These are phyloP conservation scores for Ceramica pisi DNA, from an alignment of 2,888 invertebrate species.

Conservation along the genomic window DNA sequence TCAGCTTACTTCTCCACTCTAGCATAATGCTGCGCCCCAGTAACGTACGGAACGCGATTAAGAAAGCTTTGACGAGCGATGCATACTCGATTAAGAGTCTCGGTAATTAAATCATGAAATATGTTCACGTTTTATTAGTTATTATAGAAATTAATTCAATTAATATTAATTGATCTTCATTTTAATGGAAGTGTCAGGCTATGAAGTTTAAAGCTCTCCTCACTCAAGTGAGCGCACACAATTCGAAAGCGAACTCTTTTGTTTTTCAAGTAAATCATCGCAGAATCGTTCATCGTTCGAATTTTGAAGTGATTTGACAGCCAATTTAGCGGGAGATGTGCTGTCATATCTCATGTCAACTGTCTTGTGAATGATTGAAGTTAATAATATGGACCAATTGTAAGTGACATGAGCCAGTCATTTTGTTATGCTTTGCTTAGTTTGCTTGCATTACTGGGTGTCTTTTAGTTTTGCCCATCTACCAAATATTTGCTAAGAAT, in stretches of 20 bases:
- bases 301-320: conserved; percentile 2
- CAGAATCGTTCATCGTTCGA: conserved; percentile 2
- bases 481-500: no score
- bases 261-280: not conserved
- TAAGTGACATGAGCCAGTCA: not conserved
- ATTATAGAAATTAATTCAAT: conserved; percentile 24
- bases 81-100: conserved; percentile 69
- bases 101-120: conserved; percentile 56
- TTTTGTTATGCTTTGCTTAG: no score
- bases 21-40: conserved; percentile 45
- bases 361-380: not conserved
- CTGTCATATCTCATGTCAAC: not conserved
- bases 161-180: not conserved
- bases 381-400: not conserved
- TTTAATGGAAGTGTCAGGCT: conserved; percentile 17
- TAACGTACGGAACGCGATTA: conserved; percentile 72
- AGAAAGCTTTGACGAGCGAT: conserved; percentile 75
- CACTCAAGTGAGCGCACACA: not conserved
- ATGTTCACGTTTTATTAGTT: conserved; percentile 52
- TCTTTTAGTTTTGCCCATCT: no score
- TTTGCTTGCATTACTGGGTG: no score
- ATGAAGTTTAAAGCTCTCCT: not conserved
- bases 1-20: conserved; percentile 30
- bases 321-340: not conserved
- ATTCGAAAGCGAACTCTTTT: conserved; percentile 3